phyloP scores from a whole-genome alignment of 1,140 invertebrate genomes.

The Neodiprion pinetum region DNA sequence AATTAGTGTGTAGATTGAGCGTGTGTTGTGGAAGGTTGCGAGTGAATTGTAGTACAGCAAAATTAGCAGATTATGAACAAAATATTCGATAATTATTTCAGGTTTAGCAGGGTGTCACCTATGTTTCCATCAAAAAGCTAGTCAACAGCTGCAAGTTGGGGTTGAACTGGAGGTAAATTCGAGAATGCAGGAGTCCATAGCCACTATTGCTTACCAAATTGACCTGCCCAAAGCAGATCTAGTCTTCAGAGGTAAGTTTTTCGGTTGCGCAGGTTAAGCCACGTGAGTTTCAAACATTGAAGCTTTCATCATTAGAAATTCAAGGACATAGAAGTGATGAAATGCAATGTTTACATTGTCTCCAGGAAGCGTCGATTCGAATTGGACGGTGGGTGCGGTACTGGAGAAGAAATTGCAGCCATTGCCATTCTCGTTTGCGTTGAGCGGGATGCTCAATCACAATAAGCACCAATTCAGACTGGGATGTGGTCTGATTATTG shows the following conservation, averaged over 20 bases:
- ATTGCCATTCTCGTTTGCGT: constrained; percentile 90
- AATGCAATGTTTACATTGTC: constrained; percentile 25
- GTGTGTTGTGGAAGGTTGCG: too few species aligned
- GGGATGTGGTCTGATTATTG: constrained; percentile 87
- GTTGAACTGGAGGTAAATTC: constrained; percentile 88
- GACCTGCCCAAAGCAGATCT: constrained; percentile 96
- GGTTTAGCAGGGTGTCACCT: constrained; percentile 84
- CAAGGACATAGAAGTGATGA: not conserved
- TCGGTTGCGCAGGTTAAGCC: not conserved
- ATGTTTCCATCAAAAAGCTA: constrained; percentile 95
- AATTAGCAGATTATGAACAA: too few species aligned
- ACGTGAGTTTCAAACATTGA: not conserved
- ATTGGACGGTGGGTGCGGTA: constrained; percentile 93
- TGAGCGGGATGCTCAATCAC: constrained; percentile 94
- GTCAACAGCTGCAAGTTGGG: constrained; percentile 86
- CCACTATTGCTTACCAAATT: constrained; percentile 93
- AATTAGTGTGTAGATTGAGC: too few species aligned
- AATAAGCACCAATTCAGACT: constrained; percentile 86
- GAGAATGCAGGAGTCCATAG: constrained; percentile 88
- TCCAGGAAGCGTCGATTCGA: constrained; percentile 90
- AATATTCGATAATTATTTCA: constrained; percentile 1
- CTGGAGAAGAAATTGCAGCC: constrained; percentile 93
- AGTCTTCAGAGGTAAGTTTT: constrained; percentile 82
- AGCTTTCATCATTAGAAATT: not conserved
- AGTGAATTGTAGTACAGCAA: too few species aligned